Evolutionary conservation across 2,888 invertebrate genomes (phyloP).

Genomic region (Cyrtodaria siliqua): DNA sequence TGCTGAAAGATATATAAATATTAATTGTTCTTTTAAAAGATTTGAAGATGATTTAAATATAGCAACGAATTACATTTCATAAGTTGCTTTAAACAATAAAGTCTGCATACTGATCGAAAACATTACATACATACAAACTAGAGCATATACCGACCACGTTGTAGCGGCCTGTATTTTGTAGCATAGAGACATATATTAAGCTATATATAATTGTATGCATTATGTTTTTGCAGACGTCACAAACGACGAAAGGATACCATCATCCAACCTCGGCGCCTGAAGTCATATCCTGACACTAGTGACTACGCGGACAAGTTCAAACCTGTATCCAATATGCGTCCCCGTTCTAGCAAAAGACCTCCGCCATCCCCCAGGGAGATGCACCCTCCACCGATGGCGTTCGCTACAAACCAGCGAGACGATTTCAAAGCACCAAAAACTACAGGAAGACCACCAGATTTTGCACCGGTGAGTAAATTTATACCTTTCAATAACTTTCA

Average conservation of each 20-base stretch:
- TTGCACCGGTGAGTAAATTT: slow-evolving; percentile 67
- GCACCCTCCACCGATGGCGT: slow-evolving; percentile 78
- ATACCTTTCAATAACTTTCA: no score
- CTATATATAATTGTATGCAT: no score
- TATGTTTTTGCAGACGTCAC: slow-evolving; percentile 70
- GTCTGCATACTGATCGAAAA: no score
- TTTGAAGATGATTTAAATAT: no score
- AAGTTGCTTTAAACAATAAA: no score
- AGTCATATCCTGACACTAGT: slow-evolving; percentile 67
- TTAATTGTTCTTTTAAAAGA: no score
- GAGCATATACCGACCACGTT: no score
- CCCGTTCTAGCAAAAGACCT: slow-evolving; percentile 83
- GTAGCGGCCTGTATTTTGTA: no score
- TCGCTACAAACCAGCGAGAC: slow-evolving; percentile 79
- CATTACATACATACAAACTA: no score
- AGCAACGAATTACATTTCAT: no score
- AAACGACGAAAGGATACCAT: slow-evolving; percentile 65
- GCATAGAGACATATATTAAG: no score
- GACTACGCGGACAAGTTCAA: slow-evolving; percentile 81
- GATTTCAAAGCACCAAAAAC: slow-evolving; percentile 74
- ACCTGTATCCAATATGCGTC: slow-evolving; percentile 68
- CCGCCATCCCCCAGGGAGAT: slow-evolving; percentile 74
- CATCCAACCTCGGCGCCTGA: slow-evolving; percentile 50
- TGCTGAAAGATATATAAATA: no score
- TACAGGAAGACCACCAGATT: slow-evolving; percentile 74